Conservation (phyloP, 2,888 invertebrate species). For the Hydropsyche betteni region DNA sequence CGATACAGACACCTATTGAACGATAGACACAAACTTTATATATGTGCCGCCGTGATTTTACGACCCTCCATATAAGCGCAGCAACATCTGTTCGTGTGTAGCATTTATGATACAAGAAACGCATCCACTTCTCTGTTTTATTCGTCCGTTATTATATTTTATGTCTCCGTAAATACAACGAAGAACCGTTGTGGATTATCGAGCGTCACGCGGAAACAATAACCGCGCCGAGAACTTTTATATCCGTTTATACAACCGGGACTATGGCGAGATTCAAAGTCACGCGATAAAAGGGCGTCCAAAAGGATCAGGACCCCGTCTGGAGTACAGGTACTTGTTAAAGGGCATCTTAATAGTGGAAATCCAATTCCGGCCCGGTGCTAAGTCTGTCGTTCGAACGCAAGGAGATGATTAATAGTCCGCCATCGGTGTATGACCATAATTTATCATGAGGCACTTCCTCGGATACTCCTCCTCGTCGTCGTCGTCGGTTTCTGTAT, state of each 20-base stretch:
- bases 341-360: slow-evolving; percentile 29
- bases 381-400: slow-evolving; percentile 38
- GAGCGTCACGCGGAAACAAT: too few species aligned
- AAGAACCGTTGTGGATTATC: too few species aligned
- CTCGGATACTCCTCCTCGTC: not conserved
- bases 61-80: slow-evolving; percentile 7
- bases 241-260: too few species aligned
- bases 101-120: slow-evolving; percentile 39
- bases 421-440: slow-evolving; percentile 22
- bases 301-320: not conserved
- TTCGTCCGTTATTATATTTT: slow-evolving; percentile 41
- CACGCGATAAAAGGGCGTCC: too few species aligned
- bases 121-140: slow-evolving; percentile 32
- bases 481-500: too few species aligned
- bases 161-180: slow-evolving; percentile 37
- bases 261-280: too few species aligned
- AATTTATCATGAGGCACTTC: slow-evolving; percentile 35
- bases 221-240: too few species aligned
- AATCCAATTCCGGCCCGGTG: slow-evolving; percentile 37
- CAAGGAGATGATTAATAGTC: slow-evolving; percentile 37
- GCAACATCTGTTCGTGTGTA: slow-evolving; percentile 14
- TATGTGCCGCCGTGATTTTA: slow-evolving; percentile 5
- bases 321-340: not conserved
- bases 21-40: not conserved
- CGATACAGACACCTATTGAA: not conserved